These are phyloP conservation scores for Delia radicum DNA, from an alignment of 1,140 invertebrate genomes.

Conservation along the genomic window DNA sequence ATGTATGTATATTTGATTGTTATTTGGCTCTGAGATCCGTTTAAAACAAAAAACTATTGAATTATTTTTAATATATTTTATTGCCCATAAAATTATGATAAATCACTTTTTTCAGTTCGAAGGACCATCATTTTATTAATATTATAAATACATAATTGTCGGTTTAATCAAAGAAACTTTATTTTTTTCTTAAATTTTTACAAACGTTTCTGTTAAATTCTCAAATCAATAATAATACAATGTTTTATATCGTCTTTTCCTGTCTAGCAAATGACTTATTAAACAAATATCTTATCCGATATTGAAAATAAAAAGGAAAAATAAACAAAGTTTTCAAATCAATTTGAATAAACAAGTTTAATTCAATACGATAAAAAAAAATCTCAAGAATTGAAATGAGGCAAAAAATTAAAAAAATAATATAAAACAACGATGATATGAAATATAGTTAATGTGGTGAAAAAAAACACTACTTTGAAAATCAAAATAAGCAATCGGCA, in stretches of 20 bases:
- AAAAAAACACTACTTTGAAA: neutral
- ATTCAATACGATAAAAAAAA: neutral
- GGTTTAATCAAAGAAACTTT: too few species aligned
- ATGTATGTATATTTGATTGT: too few species aligned
- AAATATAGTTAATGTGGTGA: neutral
- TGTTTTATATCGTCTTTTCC: neutral
- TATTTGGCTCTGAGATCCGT: too few species aligned
- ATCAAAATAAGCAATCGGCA: neutral
- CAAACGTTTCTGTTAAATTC: too few species aligned
- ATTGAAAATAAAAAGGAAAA: neutral
- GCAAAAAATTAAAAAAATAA: neutral
- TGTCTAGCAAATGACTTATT: neutral
- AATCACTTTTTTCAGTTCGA: too few species aligned
- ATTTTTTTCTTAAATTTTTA: too few species aligned
- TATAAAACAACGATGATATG: neutral
- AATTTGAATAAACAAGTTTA: constrained; percentile 9
- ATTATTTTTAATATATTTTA: too few species aligned
- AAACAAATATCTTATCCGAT: neutral
- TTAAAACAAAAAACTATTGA: too few species aligned
- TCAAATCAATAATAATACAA: too few species aligned
- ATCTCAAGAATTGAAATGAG: neutral
- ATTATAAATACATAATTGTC: too few species aligned
- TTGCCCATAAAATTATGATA: too few species aligned
- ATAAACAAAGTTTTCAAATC: constrained; percentile 5
- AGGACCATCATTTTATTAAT: too few species aligned